Evolutionary conservation across 2,113 vertebrate species (phyloP).

Genomic region (Cinclus mexicanus): DNA sequence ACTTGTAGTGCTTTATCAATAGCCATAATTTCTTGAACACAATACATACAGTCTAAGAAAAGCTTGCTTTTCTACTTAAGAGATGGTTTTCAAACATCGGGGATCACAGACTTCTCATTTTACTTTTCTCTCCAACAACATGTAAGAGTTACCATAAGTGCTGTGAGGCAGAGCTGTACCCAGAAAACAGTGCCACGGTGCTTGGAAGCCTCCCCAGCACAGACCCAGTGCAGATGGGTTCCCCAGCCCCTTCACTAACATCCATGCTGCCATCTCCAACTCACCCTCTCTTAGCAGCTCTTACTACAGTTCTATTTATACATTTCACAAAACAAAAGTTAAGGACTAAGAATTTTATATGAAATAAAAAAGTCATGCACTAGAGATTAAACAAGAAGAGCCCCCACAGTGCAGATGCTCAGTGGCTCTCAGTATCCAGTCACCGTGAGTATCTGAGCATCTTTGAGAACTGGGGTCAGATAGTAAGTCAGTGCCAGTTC

Average conservation of each 20-base stretch:
- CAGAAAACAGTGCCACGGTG: neutral
- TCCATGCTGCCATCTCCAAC: neutral
- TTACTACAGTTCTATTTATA: neutral
- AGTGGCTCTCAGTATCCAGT: neutral
- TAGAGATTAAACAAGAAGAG: neutral
- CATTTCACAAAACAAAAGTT: neutral
- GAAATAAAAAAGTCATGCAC: neutral
- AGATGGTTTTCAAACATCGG: neutral
- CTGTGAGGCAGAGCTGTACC: neutral
- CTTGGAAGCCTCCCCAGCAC: neutral
- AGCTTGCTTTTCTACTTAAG: neutral
- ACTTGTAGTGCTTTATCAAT: neutral
- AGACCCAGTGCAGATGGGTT: neutral
- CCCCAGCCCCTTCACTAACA: neutral
- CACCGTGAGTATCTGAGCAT: neutral
- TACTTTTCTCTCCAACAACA: neutral
- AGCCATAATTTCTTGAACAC: neutral
- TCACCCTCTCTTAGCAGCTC: neutral
- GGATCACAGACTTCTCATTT: neutral
- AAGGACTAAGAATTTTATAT: neutral
- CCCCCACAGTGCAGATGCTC: neutral
- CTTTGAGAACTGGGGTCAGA: neutral
- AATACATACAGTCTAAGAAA: neutral
- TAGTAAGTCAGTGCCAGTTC: neutral
- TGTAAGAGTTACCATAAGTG: neutral